Conservation (phyloP, 2,797 vertebrate genomes). For the Poecilia wingei region DNA sequence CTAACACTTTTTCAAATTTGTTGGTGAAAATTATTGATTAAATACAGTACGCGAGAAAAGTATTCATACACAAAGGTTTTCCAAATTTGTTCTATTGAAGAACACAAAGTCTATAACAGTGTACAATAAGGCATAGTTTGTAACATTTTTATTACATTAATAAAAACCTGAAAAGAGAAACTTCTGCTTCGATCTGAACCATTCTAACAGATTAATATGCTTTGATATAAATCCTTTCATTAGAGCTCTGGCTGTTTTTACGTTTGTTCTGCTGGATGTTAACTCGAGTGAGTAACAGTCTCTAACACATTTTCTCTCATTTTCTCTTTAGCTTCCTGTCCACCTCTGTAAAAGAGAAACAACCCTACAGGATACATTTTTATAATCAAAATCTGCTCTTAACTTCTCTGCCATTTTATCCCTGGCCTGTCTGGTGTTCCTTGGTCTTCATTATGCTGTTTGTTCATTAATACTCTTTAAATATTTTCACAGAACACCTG, state of each 20-base stretch:
- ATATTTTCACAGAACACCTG: no score
- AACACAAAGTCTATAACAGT: background rate
- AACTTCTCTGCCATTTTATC: background rate
- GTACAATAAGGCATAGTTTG: background rate
- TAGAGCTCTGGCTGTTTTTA: background rate
- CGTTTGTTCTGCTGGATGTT: background rate
- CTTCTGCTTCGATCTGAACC: background rate
- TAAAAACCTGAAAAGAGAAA: background rate
- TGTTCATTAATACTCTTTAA: no score
- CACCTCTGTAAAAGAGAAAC: background rate
- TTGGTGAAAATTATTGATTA: constrained; percentile 8
- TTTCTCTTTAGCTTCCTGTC: background rate
- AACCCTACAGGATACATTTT: background rate
- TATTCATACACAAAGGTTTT: background rate
- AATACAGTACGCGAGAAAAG: background rate
- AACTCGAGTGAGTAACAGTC: background rate
- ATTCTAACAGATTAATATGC: background rate
- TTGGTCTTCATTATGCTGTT: background rate
- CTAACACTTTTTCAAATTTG: constrained; percentile 14
- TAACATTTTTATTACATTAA: background rate
- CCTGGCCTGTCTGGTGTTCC: background rate
- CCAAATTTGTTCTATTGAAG: background rate
- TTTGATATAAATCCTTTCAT: background rate
- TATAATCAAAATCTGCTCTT: background rate
- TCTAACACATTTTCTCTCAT: background rate